Conservation (phyloP, 1,140 invertebrate genomes). For the Caerostris extrusa region DNA sequence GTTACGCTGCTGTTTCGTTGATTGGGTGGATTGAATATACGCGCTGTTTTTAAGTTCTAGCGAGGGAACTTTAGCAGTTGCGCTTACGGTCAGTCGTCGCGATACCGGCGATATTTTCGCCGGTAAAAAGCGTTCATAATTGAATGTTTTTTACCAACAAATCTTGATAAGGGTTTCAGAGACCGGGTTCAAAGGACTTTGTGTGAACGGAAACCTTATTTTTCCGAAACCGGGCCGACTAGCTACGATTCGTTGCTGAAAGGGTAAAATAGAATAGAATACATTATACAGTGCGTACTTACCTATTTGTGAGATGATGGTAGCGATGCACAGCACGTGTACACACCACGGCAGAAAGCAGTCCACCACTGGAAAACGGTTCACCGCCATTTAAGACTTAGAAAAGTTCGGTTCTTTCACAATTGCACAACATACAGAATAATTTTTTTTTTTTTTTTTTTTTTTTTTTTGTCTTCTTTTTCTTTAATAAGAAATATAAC, state of each 20-base stretch:
- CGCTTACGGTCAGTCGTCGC: no score
- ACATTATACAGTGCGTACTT: background rate
- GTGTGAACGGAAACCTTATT: background rate
- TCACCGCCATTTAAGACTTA: constrained; percentile 19
- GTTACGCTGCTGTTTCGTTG: no score
- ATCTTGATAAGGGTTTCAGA: background rate
- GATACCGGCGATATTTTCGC: no score
- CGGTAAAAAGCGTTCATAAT: no score
- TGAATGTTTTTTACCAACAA: background rate
- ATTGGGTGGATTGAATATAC: no score
- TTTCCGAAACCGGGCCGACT: background rate
- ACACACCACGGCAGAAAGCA: background rate
- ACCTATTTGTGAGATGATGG: constrained; percentile 24
- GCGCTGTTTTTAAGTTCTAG: no score
- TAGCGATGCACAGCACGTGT: constrained; percentile 21
- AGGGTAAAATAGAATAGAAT: no score
- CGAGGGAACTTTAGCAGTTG: no score
- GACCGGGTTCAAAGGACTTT: background rate
- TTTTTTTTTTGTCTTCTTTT: background rate
- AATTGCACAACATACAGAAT: background rate
- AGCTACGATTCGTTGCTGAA: background rate
- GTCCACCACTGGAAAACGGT: constrained; percentile 11
- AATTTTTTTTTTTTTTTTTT: background rate
- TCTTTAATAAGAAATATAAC: no score
- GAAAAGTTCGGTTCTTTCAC: background rate